Percentiles rank a stretch among this genome's conserved stretches.
phyloP scores from a whole-genome alignment of 2,888 invertebrate species.

The Thereva nobilitata region DNA sequence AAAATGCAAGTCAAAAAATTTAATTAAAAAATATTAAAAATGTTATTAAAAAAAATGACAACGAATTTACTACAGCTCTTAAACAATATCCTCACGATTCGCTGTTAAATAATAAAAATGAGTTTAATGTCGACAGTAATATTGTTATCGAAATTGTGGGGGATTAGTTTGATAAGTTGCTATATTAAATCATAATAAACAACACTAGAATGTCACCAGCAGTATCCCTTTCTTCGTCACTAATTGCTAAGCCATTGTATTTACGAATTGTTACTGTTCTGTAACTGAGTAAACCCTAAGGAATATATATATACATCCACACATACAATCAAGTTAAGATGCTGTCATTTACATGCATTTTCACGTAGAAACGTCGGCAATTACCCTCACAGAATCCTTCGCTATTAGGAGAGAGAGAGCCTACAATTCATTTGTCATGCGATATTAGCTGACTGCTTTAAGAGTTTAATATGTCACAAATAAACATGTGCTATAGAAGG shows the following conservation, averaged over 20 bases:
- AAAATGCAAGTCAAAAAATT: too few relatives aligned
- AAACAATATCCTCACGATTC: too few relatives aligned
- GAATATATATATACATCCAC: not conserved
- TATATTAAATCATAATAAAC: not conserved
- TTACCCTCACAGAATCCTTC: constrained; percentile 19
- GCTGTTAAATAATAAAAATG: too few relatives aligned
- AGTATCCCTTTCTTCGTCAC: constrained; percentile 5
- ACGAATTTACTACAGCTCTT: too few relatives aligned
- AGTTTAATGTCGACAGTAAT: too few relatives aligned
- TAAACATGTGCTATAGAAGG: constrained; percentile 8
- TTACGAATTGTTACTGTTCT: constrained; percentile 18
- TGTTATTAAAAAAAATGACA: too few relatives aligned
- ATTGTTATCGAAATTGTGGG: too few relatives aligned
- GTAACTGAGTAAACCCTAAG: constrained; percentile 3
- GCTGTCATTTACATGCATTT: constrained; percentile 24
- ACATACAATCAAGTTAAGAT: constrained; percentile 15
- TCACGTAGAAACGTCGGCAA: constrained; percentile 14
- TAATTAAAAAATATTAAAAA: too few relatives aligned
- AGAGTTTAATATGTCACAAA: constrained; percentile 25
- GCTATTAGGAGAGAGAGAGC: constrained; percentile 14
- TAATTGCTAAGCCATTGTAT: constrained; percentile 29
- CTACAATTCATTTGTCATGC: constrained; percentile 27
- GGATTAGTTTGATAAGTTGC: constrained; percentile 2
- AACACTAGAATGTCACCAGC: constrained; percentile 7
- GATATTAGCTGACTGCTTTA: constrained; percentile 27